phyloP scores from a whole-genome alignment of 64 coral and sea anemone genomes.

The Stichodactyla mertensii region DNA sequence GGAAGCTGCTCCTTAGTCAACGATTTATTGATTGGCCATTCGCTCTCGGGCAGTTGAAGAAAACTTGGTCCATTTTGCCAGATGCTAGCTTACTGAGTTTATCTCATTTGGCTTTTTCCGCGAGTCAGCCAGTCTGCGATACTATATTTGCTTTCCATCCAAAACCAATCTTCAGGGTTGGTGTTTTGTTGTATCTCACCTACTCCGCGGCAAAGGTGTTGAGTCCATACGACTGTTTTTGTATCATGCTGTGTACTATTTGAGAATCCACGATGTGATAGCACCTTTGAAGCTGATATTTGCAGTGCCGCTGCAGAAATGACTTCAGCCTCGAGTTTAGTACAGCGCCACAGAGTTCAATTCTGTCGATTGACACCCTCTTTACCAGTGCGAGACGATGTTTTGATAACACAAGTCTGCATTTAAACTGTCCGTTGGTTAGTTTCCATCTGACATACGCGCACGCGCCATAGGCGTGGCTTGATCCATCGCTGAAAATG shows the following conservation, averaged over 20 bases:
- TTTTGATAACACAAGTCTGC: slow-evolving; percentile 22
- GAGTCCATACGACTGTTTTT: slow-evolving; percentile 43
- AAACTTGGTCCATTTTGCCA: slow-evolving; percentile 17
- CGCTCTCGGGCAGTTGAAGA: background rate
- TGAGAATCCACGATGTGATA: slow-evolving; percentile 24
- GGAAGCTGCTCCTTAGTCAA: background rate
- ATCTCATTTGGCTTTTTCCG: slow-evolving; percentile 15
- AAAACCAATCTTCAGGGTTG: slow-evolving; percentile 29
- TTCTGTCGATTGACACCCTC: slow-evolving; percentile 39
- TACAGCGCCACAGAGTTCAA: slow-evolving; percentile 36
- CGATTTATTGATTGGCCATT: slow-evolving; percentile 24
- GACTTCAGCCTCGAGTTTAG: slow-evolving; percentile 17
- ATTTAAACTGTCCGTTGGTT: background rate
- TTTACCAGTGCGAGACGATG: slow-evolving; percentile 36
- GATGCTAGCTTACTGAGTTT: background rate
- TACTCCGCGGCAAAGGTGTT: slow-evolving; percentile 44
- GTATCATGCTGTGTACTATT: slow-evolving; percentile 40
- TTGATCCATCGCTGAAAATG: slow-evolving; percentile 36
- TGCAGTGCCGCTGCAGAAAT: slow-evolving; percentile 11
- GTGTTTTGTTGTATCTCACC: slow-evolving; percentile 47
- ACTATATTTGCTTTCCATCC: slow-evolving; percentile 32
- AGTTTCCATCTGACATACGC: background rate
- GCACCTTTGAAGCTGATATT: slow-evolving; percentile 29
- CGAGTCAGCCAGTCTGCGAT: slow-evolving; percentile 27
- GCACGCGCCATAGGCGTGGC: slow-evolving; percentile 12